Evolutionary conservation across 92 coral and sea anemone species (phyloP), one percentile per base, ranked within the genome.

Genomic region (Paramuricea clavata): DNA sequence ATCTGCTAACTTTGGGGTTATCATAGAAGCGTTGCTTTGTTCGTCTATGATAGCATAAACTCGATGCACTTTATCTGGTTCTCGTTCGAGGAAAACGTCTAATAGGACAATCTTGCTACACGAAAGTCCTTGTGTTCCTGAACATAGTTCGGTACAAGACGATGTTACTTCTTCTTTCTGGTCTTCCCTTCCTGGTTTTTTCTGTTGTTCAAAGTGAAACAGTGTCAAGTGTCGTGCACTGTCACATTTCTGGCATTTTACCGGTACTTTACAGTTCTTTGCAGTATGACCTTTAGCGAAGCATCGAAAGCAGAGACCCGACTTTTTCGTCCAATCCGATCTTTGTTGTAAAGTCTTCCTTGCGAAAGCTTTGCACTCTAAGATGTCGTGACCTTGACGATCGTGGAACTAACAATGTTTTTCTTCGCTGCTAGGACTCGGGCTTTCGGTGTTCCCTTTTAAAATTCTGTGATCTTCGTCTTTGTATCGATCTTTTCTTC

Each of bases 11-110:
- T 77, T 78, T 23, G 49, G 71, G 44, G 60, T 83, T 21, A 87
- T 76, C 49, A 91, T 69, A 28, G 91, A 91, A 6, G 93, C 69
- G 39, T 90, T 90, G 31, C 85, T 87, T 44, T 87, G 93, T 15
- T 86, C 87, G 27, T 85, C 89, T 13, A 89, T 56, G 25, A 88
- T 64, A 10, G 92, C 88, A 28, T 88, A 88, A 44, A 83, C 88
- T 5, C 92, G 78, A 56, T 33, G 71, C 41, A 28, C 34, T 11
- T 42, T 79, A 22, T 85, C 28, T 42, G 87, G 87, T 61, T 56
- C 47, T 19, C 82, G 83, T 19, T 60, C 75, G n/a, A 41, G 54
- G 35, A 50, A 87, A 22, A 90, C 60, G 49, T 87, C 91, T 6
- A 87, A 81, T 50, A 87, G 78, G 35, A 82, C 78, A 21, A 69